Evolutionary conservation across 2,888 invertebrate genomes (phyloP).

Genomic region (Phragmatobia fuliginosa): DNA sequence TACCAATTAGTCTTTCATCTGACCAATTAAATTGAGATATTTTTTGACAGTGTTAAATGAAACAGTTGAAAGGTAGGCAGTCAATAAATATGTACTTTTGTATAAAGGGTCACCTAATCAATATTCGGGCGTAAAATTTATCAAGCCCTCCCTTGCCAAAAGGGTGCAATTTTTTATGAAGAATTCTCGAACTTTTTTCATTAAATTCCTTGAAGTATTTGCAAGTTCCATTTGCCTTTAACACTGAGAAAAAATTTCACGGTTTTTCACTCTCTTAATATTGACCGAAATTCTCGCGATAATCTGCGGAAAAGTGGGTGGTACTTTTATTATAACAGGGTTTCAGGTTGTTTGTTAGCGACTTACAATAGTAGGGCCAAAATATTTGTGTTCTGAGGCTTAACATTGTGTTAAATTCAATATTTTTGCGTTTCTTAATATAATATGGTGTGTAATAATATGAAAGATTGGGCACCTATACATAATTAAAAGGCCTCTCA

Average conservation of each 20-base stretch:
- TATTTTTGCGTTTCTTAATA: background rate
- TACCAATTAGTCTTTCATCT: background rate
- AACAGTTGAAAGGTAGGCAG: constrained; percentile 8
- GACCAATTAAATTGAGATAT: background rate
- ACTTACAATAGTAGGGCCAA: background rate
- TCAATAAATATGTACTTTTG: constrained; percentile 20
- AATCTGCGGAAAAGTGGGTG: constrained; percentile 8
- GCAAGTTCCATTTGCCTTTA: constrained; percentile 66
- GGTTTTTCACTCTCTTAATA: constrained; percentile 57
- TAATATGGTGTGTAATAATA: background rate
- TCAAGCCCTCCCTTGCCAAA: constrained; percentile 62
- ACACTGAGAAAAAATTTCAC: constrained; percentile 59
- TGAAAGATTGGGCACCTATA: background rate
- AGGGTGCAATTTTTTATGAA: constrained; percentile 75
- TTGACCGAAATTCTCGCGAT: constrained; percentile 46
- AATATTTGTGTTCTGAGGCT: background rate
- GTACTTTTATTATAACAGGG: constrained; percentile 7
- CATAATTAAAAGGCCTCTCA: background rate
- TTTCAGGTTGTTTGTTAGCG: constrained; percentile 2
- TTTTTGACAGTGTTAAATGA: background rate
- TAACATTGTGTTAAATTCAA: background rate
- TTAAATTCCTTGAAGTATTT: constrained; percentile 74
- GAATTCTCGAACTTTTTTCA: constrained; percentile 74
- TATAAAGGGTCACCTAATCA: constrained; percentile 51
- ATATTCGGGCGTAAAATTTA: constrained; percentile 68